These are phyloP conservation scores for Drosophila paranaensis DNA, from an alignment of 2,888 invertebrate genomes.

Conservation along the genomic window DNA sequence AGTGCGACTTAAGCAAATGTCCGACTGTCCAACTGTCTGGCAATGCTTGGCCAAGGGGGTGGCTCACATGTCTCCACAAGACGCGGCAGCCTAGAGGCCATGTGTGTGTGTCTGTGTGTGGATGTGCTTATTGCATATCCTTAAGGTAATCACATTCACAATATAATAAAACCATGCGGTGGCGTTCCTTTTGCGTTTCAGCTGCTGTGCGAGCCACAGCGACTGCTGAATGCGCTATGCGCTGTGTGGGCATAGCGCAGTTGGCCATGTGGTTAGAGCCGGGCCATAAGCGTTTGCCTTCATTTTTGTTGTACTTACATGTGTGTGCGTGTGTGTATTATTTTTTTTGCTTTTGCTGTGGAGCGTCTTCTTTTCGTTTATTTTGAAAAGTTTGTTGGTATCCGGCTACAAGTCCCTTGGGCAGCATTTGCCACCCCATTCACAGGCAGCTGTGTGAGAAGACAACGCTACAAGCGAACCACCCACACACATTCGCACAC, in stretches of 20 bases:
- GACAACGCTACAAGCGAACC: constrained; percentile 39
- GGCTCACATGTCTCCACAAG: constrained; percentile 29
- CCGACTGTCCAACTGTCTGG: constrained; percentile 18
- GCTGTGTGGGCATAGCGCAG: constrained; percentile 24
- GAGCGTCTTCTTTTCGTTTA: constrained; percentile 62
- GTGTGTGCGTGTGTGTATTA: constrained; percentile 10
- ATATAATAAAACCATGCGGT: constrained; percentile 83
- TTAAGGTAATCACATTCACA: constrained; percentile 82
- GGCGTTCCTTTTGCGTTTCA: constrained; percentile 70
- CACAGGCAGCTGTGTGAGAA: constrained; percentile 70
- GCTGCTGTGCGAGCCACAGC: constrained; percentile 44
- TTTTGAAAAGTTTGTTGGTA: constrained; percentile 81
- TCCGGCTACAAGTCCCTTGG: constrained; percentile 84
- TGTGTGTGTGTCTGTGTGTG: constrained; percentile 27
- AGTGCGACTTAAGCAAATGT: constrained; percentile 6
- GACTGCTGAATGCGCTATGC: constrained; percentile 37
- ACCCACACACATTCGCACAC: constrained; percentile 36
- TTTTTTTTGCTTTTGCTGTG: constrained; percentile 23
- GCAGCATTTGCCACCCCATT: constrained; percentile 85
- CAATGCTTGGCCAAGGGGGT: constrained; percentile 42
- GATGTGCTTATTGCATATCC: constrained; percentile 79
- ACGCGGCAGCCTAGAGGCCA: constrained; percentile 1
- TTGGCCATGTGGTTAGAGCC: constrained; percentile 35
- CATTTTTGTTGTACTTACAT: constrained; percentile 11
- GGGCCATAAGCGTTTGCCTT: constrained; percentile 30